These are phyloP conservation scores for Onthophagus sagittarius DNA, from an alignment of 2,888 invertebrate genomes.

Conservation along the genomic window DNA sequence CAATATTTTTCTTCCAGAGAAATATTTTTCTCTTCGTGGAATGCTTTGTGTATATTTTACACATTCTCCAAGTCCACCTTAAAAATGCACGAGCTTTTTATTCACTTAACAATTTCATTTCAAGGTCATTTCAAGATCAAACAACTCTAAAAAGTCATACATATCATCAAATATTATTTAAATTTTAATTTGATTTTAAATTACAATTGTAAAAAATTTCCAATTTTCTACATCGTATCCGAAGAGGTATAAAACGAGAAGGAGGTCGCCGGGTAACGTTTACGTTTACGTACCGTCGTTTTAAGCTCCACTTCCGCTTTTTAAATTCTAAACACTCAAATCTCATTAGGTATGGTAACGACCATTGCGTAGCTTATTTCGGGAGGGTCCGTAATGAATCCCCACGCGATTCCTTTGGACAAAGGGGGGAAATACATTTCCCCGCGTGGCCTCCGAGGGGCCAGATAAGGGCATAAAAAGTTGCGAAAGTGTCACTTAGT, in stretches of 20 bases:
- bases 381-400: not conserved
- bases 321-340: not conserved
- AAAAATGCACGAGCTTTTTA: no score
- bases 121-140: no score
- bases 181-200: not conserved
- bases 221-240: not conserved
- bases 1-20: not conserved
- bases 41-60: no score
- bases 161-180: no score
- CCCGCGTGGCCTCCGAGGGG: not conserved
- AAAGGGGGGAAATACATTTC: not conserved
- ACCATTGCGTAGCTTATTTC: not conserved
- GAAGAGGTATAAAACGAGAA: not conserved
- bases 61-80: no score
- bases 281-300: not conserved
- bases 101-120: no score
- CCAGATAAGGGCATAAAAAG: not conserved
- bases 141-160: no score
- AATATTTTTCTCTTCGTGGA: not conserved
- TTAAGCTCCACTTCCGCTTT: not conserved
- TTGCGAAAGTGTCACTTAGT: not conserved
- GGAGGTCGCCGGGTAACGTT: not conserved
- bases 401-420: not conserved
- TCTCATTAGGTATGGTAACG: not conserved
- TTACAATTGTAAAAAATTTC: not conserved